phyloP scores from a whole-genome alignment of 2,888 invertebrate genomes.

The Agelastica alni region DNA sequence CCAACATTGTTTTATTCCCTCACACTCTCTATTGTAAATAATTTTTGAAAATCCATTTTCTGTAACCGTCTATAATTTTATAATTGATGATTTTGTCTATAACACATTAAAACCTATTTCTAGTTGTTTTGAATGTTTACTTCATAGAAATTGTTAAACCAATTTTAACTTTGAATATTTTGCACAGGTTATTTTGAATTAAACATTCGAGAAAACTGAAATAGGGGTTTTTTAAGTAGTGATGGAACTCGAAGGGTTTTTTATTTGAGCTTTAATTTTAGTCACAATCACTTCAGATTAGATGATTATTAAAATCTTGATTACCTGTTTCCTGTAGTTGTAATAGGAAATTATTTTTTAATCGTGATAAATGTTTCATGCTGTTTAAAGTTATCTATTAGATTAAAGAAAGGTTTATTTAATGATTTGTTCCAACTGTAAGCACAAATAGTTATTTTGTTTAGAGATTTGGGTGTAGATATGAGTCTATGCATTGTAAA shows the following conservation, averaged over 20 bases:
- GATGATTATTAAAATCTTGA: too few relatives aligned
- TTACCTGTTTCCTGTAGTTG: too few relatives aligned
- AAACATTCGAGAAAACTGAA: conserved; percentile 11
- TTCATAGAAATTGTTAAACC: conserved; percentile 1
- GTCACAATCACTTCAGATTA: too few relatives aligned
- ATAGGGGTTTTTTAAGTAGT: conserved; percentile 21
- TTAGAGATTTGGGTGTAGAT: too few relatives aligned
- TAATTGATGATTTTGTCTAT: background rate
- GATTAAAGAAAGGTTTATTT: too few relatives aligned
- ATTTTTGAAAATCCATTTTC: conserved; percentile 8
- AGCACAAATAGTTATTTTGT: too few relatives aligned
- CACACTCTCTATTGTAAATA: conserved; percentile 17
- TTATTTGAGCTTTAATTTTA: conserved; percentile 3
- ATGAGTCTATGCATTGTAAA: too few relatives aligned
- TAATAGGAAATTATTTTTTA: too few relatives aligned
- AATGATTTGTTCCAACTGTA: too few relatives aligned
- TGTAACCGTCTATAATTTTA: conserved; percentile 7
- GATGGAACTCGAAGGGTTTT: conserved; percentile 14
- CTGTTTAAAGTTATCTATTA: too few relatives aligned
- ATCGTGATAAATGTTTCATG: too few relatives aligned
- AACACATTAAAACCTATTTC: background rate
- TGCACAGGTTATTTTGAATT: conserved; percentile 7
- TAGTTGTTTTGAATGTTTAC: background rate
- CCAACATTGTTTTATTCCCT: background rate
- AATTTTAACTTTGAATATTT: too few relatives aligned